Percentiles rank a stretch among this genome's conserved stretches.
Conservation (phyloP, 2,113 vertebrate genomes). For the Fregata magnificens region DNA sequence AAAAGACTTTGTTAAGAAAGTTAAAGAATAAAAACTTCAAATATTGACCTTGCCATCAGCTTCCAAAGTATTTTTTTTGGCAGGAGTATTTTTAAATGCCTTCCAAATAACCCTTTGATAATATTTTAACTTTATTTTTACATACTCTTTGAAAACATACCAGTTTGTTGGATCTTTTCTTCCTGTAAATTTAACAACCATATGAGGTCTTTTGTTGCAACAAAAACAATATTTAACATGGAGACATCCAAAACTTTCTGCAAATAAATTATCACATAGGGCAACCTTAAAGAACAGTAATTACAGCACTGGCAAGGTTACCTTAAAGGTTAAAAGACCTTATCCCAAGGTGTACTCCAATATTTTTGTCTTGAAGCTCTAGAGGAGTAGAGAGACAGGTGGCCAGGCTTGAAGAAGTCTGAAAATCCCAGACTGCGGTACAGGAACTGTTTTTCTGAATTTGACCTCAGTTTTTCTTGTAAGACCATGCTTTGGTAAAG, state of each 20-base stretch:
- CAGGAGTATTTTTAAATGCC: not conserved
- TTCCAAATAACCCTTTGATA: not conserved
- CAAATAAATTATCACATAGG: not conserved
- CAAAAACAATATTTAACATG: not conserved
- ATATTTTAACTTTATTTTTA: conserved; percentile 36
- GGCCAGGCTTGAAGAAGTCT: not conserved
- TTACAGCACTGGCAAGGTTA: not conserved
- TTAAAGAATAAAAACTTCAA: conserved; percentile 1
- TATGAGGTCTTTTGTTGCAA: not conserved
- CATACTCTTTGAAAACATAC: conserved; percentile 1
- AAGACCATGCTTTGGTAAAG: not conserved
- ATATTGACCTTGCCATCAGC: conserved; percentile 3
- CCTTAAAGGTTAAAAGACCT: not conserved
- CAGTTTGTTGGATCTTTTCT: not conserved
- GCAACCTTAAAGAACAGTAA: not conserved
- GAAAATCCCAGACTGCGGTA: not conserved
- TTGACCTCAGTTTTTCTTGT: not conserved
- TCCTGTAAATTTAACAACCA: not conserved
- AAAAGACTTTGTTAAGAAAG: not conserved
- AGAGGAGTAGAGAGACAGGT: not conserved
- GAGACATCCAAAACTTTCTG: not conserved
- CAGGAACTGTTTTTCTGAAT: not conserved
- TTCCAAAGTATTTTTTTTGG: conserved; percentile 25
- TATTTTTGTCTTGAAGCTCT: not conserved
- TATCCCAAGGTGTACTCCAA: not conserved